Evolutionary conservation across 2,113 vertebrate genomes (phyloP).

Genomic region (Aldabrachelys gigantea): DNA sequence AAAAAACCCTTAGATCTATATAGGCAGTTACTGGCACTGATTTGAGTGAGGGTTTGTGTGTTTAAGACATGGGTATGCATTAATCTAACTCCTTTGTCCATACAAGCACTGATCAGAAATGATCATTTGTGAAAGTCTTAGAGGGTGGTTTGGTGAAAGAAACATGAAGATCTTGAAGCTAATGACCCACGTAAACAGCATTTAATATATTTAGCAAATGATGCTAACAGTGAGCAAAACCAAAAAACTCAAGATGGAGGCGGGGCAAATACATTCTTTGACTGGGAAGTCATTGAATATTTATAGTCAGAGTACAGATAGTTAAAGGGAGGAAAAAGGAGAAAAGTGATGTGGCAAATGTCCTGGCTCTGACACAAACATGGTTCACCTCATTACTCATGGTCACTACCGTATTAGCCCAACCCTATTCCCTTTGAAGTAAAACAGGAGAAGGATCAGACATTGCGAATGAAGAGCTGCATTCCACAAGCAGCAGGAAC

Average conservation of each 20-base stretch:
- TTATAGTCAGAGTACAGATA: background rate
- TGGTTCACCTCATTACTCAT: fast-evolving
- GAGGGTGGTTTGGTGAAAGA: conserved; percentile 34
- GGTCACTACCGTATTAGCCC: background rate
- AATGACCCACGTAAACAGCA: conserved; percentile 46
- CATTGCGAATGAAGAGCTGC: background rate
- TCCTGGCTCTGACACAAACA: background rate
- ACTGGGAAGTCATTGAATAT: background rate
- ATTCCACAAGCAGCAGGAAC: background rate
- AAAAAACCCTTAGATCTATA: conserved; percentile 44
- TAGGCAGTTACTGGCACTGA: conserved; percentile 54
- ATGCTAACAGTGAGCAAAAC: conserved; percentile 2
- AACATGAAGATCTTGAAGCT: conserved; percentile 60
- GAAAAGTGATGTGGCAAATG: fast-evolving
- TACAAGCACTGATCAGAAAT: background rate
- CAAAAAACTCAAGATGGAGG: background rate
- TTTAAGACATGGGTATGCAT: conserved; percentile 45
- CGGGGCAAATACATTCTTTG: background rate
- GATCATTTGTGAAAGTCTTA: background rate
- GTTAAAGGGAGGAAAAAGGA: background rate
- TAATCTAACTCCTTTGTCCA: conserved; percentile 41
- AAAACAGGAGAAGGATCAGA: background rate
- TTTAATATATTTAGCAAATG: conserved; percentile 34
- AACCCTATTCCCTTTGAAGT: background rate
- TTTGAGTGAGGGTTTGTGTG: conserved; percentile 6